Evolutionary conservation across 2,797 vertebrate genomes (phyloP).

Genomic region (Cyclopterus lumpus): DNA sequence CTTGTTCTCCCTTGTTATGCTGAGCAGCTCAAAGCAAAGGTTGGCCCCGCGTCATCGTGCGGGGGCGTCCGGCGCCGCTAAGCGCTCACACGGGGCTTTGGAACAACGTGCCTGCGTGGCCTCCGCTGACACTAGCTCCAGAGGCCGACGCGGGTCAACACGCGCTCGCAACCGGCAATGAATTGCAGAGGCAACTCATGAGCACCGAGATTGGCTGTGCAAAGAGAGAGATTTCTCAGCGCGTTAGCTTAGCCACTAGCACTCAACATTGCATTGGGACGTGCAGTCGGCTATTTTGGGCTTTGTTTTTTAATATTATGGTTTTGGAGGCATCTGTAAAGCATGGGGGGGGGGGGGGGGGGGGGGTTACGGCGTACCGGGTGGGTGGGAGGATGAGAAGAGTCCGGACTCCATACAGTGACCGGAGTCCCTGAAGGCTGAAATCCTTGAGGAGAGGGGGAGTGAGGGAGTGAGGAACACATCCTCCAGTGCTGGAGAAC

Average conservation of each 20-base stretch:
- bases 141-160: constrained; percentile 13
- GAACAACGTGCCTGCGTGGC: constrained; percentile 26
- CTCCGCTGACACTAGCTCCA: constrained; percentile 18
- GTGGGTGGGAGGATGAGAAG: constrained; percentile 22
- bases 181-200: constrained; percentile 4
- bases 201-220: not conserved
- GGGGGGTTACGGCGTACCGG: not conserved
- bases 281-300: constrained; percentile 47
- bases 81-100: constrained; percentile 28
- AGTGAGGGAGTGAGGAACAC: constrained; percentile 39
- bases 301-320: constrained; percentile 37
- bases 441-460: constrained; percentile 59
- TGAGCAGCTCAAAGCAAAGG: constrained; percentile 32
- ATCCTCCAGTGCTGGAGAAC: constrained; percentile 31
- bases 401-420: constrained; percentile 15
- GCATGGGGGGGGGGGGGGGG: constrained; percentile 51
- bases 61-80: constrained; percentile 26
- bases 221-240: not conserved
- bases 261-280: constrained; percentile 15
- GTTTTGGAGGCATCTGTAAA: constrained; percentile 71
- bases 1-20: constrained; percentile 14
- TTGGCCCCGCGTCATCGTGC: constrained; percentile 20
- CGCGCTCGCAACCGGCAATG: not conserved
- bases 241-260: constrained; percentile 9
- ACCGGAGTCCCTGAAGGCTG: constrained; percentile 64